Conservation (phyloP, 2,888 invertebrate species). For the Platycheirus albimanus region DNA sequence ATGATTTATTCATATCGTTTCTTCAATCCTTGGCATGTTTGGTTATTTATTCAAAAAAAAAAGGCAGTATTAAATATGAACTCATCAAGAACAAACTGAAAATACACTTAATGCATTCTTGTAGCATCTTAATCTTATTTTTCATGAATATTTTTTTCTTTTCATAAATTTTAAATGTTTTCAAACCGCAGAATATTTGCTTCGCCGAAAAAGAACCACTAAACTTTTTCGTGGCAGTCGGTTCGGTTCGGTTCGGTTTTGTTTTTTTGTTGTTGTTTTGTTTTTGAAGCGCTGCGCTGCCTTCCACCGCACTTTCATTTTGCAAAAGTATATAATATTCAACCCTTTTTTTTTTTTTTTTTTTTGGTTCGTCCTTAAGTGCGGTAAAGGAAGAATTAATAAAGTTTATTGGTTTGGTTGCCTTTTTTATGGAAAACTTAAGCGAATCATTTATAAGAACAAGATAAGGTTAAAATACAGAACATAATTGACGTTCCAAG, state of each 20-base stretch:
- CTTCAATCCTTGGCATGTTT: no score
- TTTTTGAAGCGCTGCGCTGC: no score
- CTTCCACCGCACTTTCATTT: no score
- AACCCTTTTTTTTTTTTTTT: conserved; percentile 15
- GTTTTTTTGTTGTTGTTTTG: not conserved
- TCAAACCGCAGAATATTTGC: not conserved
- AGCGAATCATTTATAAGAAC: conserved; percentile 19
- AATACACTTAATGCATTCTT: not conserved
- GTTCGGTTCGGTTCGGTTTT: not conserved
- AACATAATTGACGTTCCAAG: conserved; percentile 35
- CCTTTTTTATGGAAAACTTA: conserved; percentile 14
- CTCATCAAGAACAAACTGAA: not conserved
- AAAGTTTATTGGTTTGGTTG: conserved; percentile 52
- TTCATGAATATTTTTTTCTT: not conserved
- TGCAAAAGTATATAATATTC: conserved; percentile 1
- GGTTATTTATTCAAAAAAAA: not conserved
- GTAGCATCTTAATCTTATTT: not conserved
- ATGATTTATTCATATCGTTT: no score
- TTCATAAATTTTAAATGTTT: not conserved
- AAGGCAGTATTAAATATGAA: not conserved
- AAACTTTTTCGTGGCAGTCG: not conserved
- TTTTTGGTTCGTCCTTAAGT: conserved; percentile 2
- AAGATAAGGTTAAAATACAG: conserved; percentile 30
- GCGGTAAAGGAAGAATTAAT: conserved; percentile 47
- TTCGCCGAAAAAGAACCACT: not conserved